Conservation (phyloP, 2,797 vertebrate genomes). For the Neostethus bicornis region DNA sequence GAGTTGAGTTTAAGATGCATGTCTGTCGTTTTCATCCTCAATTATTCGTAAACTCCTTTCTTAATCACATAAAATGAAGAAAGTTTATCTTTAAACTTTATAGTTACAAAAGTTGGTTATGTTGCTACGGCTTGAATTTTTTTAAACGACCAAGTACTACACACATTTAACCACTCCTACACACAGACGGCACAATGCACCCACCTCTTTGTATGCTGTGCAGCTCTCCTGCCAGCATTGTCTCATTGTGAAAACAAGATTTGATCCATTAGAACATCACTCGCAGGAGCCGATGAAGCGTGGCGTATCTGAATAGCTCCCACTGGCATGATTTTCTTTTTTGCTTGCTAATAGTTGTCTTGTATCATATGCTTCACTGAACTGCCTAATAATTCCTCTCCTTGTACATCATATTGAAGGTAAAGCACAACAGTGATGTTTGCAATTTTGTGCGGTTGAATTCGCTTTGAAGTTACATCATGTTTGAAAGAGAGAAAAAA, state of each 20-base stretch:
- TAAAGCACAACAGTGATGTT: constrained; percentile 19
- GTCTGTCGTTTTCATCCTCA: no score
- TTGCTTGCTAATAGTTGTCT: constrained; percentile 57
- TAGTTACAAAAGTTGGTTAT: not conserved
- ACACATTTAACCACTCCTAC: constrained; percentile 12
- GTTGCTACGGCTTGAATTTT: not conserved
- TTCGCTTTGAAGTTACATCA: not conserved
- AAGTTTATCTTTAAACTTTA: no score
- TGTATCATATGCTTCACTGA: constrained; percentile 69
- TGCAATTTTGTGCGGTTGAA: not conserved
- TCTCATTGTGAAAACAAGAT: constrained; percentile 49
- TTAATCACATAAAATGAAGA: no score
- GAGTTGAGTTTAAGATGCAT: no score
- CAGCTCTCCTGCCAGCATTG: constrained; percentile 30
- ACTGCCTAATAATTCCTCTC: constrained; percentile 62
- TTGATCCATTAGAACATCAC: constrained; percentile 61
- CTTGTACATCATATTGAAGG: constrained; percentile 45
- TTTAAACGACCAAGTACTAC: no score
- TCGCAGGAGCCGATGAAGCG: constrained; percentile 62
- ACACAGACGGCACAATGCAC: constrained; percentile 5
- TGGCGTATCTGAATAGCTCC: constrained; percentile 61
- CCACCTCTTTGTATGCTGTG: constrained; percentile 21
- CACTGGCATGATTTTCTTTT: constrained; percentile 56
- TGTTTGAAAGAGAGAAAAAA: not conserved
- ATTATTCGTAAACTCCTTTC: no score